Conservation (phyloP, 2,888 invertebrate genomes). For the Caenorhabditis sulstoni region DNA sequence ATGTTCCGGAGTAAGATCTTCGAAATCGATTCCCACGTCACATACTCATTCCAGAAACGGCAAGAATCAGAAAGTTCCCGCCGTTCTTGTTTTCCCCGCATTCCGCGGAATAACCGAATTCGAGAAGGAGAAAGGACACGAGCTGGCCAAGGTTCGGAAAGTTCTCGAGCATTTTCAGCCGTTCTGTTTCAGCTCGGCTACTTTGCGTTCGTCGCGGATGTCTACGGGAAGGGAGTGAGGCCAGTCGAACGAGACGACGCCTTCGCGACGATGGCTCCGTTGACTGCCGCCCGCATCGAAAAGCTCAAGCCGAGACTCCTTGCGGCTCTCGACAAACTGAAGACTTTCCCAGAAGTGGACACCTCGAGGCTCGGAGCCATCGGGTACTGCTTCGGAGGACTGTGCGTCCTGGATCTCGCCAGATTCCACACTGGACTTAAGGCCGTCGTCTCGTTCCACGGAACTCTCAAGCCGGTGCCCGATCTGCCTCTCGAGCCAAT, state of each 20-base stretch:
- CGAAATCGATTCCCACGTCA: not conserved
- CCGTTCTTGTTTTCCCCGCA: slow-evolving; percentile 73
- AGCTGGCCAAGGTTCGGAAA: slow-evolving; percentile 65
- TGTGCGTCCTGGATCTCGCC: slow-evolving; percentile 75
- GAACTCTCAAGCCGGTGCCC: slow-evolving; percentile 72
- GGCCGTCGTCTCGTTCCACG: slow-evolving; percentile 77
- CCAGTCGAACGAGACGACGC: slow-evolving; percentile 66
- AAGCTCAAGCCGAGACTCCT: slow-evolving; percentile 68
- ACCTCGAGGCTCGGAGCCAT: slow-evolving; percentile 66
- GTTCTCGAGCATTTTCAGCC: not conserved
- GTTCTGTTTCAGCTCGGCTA: slow-evolving; percentile 69
- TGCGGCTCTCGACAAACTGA: slow-evolving; percentile 68
- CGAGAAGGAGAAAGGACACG: slow-evolving; percentile 69
- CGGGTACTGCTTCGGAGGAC: slow-evolving; percentile 78
- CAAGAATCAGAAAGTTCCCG: slow-evolving; percentile 59
- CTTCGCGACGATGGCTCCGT: slow-evolving; percentile 66
- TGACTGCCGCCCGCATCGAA: slow-evolving; percentile 61
- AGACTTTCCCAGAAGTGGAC: slow-evolving; percentile 59
- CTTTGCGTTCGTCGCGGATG: slow-evolving; percentile 75
- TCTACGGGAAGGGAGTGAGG: slow-evolving; percentile 75
- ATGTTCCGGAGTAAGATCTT: slow-evolving; percentile 55
- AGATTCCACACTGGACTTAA: slow-evolving; percentile 63
- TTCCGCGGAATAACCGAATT: slow-evolving; percentile 73
- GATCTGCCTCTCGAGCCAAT: slow-evolving; percentile 59
- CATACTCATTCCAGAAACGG: slow-evolving; percentile 22